Evolutionary conservation across 2,888 invertebrate species (phyloP).

Genomic region (Eucera pruinosa): DNA sequence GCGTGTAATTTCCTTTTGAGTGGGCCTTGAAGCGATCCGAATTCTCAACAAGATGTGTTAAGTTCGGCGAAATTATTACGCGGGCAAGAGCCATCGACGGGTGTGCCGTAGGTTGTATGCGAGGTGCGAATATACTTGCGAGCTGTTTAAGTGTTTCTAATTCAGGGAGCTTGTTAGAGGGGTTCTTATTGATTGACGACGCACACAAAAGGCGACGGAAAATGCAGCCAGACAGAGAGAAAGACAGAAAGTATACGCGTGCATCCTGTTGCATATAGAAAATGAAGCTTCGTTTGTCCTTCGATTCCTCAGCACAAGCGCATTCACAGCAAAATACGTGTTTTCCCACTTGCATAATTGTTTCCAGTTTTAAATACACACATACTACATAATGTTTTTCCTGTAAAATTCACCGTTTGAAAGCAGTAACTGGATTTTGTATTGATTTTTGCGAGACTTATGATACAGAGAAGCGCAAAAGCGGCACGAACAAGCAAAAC

Average conservation of each 20-base stretch:
- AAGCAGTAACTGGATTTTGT: too few relatives aligned
- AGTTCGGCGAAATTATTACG: constrained; percentile 1
- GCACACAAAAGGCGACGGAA: constrained; percentile 29
- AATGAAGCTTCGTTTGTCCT: constrained; percentile 12
- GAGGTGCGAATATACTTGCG: neutral
- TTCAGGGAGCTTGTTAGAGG: constrained; percentile 36
- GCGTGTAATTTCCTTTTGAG: neutral
- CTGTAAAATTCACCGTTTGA: too few relatives aligned
- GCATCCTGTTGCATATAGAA: constrained; percentile 32
- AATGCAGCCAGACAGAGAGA: constrained; percentile 40
- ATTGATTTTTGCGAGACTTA: too few relatives aligned
- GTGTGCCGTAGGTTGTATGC: neutral
- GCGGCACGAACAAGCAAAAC: neutral
- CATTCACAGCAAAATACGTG: constrained; percentile 21
- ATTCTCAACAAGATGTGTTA: neutral
- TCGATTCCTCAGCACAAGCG: constrained; percentile 29
- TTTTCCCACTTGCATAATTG: too few relatives aligned
- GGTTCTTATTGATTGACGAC: constrained; percentile 48
- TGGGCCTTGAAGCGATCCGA: neutral
- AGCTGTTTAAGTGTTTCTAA: constrained; percentile 28
- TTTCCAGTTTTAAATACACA: too few relatives aligned
- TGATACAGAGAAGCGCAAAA: constrained; percentile 3
- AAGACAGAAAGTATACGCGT: constrained; percentile 26
- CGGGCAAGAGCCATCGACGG: neutral
- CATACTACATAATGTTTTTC: too few relatives aligned